phyloP scores from a whole-genome alignment of 2,888 invertebrate genomes.

The Hoplodrina ambigua region DNA sequence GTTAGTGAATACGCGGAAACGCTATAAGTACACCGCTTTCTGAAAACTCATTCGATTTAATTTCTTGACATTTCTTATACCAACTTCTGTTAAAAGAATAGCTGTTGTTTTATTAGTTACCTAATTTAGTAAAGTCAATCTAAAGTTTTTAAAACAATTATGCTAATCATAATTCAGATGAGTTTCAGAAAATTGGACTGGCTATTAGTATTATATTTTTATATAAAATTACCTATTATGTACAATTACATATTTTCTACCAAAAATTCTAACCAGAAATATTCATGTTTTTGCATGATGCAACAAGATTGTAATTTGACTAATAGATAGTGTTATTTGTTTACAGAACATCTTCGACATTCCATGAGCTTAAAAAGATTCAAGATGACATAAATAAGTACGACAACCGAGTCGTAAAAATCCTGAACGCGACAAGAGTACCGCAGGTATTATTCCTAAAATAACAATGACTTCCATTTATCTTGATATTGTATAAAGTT shows the following conservation, averaged over 20 bases:
- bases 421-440: conserved; percentile 76
- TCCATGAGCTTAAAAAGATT: conserved; percentile 89
- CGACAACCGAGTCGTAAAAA: conserved; percentile 81
- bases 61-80: conserved; percentile 3
- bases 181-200: background rate
- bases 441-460: conserved; percentile 74
- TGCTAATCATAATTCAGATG: background rate
- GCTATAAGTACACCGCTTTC: background rate
- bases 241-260: too few species aligned
- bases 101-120: background rate
- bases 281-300: background rate
- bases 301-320: background rate
- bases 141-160: background rate
- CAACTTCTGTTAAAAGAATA: background rate
- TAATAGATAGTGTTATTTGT: conserved; percentile 1
- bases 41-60: conserved; percentile 7
- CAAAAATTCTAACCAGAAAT: background rate
- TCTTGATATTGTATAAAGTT: conserved; percentile 2
- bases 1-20: conserved; percentile 21
- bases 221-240: background rate
- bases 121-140: background rate
- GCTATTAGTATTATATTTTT: background rate
- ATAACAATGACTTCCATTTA: conserved; percentile 2
- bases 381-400: conserved; percentile 87
- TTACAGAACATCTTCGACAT: conserved; percentile 89